Evolutionary conservation across 2,797 vertebrate species (phyloP), one percentile per base, ranked within the genome.

Genomic region (Spinus pinus): DNA sequence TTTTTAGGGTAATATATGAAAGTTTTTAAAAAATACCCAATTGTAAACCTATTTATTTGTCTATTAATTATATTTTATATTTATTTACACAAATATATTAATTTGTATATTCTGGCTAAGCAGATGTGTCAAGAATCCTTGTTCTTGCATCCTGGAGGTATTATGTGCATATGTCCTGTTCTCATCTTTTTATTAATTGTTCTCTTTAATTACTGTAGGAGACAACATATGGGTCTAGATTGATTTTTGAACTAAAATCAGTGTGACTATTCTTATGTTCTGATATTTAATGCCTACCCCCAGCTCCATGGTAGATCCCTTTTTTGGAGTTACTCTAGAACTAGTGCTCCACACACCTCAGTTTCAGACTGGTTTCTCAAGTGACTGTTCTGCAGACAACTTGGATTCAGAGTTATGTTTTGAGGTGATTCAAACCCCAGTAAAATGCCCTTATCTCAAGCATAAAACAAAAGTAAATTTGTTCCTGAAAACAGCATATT

Each of bases 401-500:
- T 50, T 11, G 4, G 14, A 77, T 77, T 27, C 33, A 53, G 12
- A 79, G 22, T 67, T 87, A 13, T 21, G 8, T 31, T 18, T 27
- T 33, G 31, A 79, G 53, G 33, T 20, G 27, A 53, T 64, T 19
- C 35, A 86, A 65, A 27, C 3, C 2, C 10, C 14, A 37, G 37
- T 8, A 75, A 82, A 65, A 41, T 44, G 11, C 17, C 54, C 16
- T 41, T 4, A 65, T 57, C 14, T 72, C 4, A 54, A n/a, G 2
- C 21, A 49, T 8, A 65, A 47, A 20, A 50, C 24, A 61, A 39
- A 72, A 24, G 2, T 18, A 41, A 53, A 33, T 6, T 54, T 70
- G 0, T 2, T 62, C n/a, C 22, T 62, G 14, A 51, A 33, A 44
- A 22, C 7, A 51, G 3, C 0, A 1, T 30, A 37, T 42, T 44